Conservation (phyloP, 2,797 vertebrate genomes). For the Micrastur ruficollis region DNA sequence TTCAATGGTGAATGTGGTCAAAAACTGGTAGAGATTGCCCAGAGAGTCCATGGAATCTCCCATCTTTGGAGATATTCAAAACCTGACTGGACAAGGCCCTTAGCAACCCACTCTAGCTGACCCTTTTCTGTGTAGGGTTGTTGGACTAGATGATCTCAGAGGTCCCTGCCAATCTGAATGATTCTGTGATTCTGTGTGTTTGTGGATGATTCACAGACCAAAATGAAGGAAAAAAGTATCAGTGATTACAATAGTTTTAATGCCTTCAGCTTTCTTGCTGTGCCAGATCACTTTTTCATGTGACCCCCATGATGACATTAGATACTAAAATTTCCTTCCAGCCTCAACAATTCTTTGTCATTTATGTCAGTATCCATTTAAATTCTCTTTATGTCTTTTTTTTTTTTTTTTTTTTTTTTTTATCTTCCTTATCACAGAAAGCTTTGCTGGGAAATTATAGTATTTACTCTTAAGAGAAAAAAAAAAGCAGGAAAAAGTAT, state of each 20-base stretch:
- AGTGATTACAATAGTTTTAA: neutral
- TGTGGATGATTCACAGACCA: neutral
- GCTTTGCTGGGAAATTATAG: neutral
- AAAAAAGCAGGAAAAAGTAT: neutral
- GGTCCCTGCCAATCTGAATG: neutral
- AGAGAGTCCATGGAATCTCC: neutral
- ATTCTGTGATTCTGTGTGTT: neutral
- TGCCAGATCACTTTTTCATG: neutral
- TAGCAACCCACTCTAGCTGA: neutral
- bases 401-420: neutral
- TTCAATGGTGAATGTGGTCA: neutral
- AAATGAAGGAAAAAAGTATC: neutral
- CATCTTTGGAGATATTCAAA: neutral
- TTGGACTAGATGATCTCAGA: neutral
- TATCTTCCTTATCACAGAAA: neutral
- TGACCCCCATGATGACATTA: neutral
- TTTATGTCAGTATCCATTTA: neutral
- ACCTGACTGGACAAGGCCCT: accelerated
- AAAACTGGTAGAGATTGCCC: neutral
- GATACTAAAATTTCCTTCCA: neutral
- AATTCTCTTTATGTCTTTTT: neutral
- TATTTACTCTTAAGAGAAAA: neutral
- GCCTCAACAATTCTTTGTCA: neutral
- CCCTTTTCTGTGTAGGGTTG: neutral
- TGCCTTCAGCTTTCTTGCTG: neutral